These are phyloP conservation scores for Pristionchus pacificus DNA, from an alignment of 1,140 invertebrate genomes.

Conservation along the genomic window DNA sequence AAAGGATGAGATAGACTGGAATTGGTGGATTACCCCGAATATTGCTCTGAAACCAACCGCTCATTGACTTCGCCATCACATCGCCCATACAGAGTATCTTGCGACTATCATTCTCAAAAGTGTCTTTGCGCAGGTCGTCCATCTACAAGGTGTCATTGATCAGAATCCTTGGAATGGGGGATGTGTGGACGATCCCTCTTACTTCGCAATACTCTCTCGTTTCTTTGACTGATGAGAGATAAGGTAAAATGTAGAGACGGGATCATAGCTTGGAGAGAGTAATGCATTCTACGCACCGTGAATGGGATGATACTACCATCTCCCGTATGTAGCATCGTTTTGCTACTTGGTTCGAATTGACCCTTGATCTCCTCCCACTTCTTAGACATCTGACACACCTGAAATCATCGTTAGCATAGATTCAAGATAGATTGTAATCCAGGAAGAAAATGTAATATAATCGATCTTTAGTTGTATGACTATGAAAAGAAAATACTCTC, in stretches of 20 bases:
- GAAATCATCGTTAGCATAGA: too few species aligned
- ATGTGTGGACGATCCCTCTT: not conserved
- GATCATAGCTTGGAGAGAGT: not conserved
- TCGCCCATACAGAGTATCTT: constrained; percentile 16
- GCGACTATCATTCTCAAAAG: not conserved
- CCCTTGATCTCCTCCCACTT: constrained; percentile 22
- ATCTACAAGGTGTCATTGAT: too few species aligned
- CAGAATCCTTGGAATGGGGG: too few species aligned
- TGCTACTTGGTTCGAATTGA: constrained; percentile 14
- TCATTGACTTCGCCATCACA: not conserved
- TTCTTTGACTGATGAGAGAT: too few species aligned
- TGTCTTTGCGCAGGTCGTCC: not conserved
- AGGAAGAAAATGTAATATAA: too few species aligned
- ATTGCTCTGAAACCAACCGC: not conserved
- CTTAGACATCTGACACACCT: constrained; percentile 19
- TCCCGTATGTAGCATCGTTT: constrained; percentile 10
- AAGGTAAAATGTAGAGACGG: too few species aligned
- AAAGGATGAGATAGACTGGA: constrained; percentile 7
- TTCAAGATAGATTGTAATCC: too few species aligned
- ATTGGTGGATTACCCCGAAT: not conserved
- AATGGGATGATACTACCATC: constrained; percentile 13
- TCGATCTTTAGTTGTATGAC: too few species aligned
- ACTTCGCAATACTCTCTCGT: not conserved
- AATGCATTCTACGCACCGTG: not conserved
- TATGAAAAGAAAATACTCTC: too few species aligned